Conservation (phyloP, 2,113 vertebrate species). For the Brachyhypopomus gauderio region DNA sequence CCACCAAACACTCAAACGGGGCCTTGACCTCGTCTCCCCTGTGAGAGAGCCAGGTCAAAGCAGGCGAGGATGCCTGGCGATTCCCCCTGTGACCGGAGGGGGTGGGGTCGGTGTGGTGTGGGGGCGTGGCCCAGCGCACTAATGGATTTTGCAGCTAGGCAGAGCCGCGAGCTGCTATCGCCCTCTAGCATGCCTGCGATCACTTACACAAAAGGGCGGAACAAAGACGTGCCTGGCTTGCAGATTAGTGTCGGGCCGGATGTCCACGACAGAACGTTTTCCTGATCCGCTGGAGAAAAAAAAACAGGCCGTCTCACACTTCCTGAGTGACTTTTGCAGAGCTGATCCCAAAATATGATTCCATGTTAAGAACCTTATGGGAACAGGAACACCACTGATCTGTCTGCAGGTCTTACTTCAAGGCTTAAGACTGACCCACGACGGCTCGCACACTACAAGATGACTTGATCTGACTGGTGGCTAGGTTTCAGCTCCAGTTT, state of each 20-base stretch:
- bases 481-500: too few species aligned
- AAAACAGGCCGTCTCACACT: too few species aligned
- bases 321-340: too few species aligned
- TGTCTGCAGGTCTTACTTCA: too few species aligned
- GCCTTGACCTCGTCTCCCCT: conserved; percentile 45
- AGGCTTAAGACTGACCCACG: too few species aligned
- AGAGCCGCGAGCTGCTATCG: not conserved
- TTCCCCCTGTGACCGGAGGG: conserved; percentile 30
- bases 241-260: not conserved
- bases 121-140: conserved; percentile 11
- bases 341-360: too few species aligned
- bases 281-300: too few species aligned
- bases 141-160: conserved; percentile 50
- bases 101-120: not conserved
- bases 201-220: conserved; percentile 9
- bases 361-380: too few species aligned
- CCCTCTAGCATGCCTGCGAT: conserved; percentile 16
- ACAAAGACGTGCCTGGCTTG: conserved; percentile 12
- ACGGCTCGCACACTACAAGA: too few species aligned
- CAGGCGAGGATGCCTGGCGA: conserved; percentile 50
- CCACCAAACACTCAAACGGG: conserved; percentile 37
- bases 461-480: too few species aligned
- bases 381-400: too few species aligned
- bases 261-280: too few species aligned
- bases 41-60: conserved; percentile 42